Evolutionary conservation across 2,797 vertebrate genomes (phyloP), one percentile per base, ranked within the genome.

Genomic region (Capromys pilorides): DNA sequence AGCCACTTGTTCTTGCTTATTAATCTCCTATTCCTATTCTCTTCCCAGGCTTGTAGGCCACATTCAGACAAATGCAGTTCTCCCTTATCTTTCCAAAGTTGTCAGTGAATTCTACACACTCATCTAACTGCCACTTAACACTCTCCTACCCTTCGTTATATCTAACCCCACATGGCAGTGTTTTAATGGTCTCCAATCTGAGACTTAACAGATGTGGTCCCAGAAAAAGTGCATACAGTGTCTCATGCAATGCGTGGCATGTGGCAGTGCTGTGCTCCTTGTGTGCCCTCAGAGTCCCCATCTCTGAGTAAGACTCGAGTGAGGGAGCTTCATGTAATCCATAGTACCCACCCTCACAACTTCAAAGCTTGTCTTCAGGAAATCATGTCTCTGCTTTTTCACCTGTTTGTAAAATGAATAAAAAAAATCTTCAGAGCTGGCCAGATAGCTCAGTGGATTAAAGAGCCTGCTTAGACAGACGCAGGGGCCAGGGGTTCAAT

Each of bases 31-130:
- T 5, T 18, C 21, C 18, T 33, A 0, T 54, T 33, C 31, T 69
- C 28, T 10, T 86, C 28, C 28, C 39, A 36, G 69, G 7, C 54
- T 75, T 86, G 80, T 22, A 84, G 88, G 59, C 26, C 73, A 49
- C 57, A 69, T 36, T 69, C 41, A 64, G 78, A 79, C 12, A 61
- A 1, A 1, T 2, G 12, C 14, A 51, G 33, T 8, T 82, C 19
- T 73, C 22, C n/a, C 67, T 81, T 86, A 86, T 93, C 80, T 64
- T 78, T 66, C 62, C 31, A 62, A 92, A 77, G 57, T 86, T 89
- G 69, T 95, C n/a, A 0, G 0, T 82, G 54, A 39, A 66, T 78
- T 90, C 57, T 59, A 71, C 54, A 45, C 2, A 49, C 66, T 94
- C 71, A 57, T 61, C 78, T 77, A 61, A 88, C 31, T 78, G 88